Evolutionary conservation across 2,113 vertebrate species (phyloP).

Genomic region (Rhea pennata): DNA sequence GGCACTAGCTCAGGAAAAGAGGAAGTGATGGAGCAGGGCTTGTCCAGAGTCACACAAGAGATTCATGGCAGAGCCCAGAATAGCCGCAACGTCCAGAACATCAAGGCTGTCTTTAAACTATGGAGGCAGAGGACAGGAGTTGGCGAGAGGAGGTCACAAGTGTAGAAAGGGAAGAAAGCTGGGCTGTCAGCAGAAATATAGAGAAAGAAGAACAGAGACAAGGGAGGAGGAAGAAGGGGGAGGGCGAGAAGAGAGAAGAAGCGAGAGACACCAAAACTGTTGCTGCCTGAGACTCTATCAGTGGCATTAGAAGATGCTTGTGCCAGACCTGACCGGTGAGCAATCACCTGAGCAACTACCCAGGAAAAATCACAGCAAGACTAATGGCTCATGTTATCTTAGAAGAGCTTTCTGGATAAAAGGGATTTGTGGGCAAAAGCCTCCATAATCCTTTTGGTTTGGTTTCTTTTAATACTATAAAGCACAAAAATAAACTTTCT

Average conservation of each 20-base stretch:
- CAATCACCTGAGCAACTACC: background rate
- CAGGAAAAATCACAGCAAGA: background rate
- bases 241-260: background rate
- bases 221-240: background rate
- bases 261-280: background rate
- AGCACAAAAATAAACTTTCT: conserved; percentile 67
- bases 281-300: conserved; percentile 1
- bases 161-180: background rate
- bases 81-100: background rate
- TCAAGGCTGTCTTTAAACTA: background rate
- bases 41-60: background rate
- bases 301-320: background rate
- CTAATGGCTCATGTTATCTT: conserved; percentile 22
- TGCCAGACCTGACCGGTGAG: background rate
- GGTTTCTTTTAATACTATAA: conserved; percentile 59
- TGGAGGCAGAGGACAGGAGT: background rate
- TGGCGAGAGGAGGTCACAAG: background rate
- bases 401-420: conserved; percentile 52
- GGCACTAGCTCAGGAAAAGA: background rate
- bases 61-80: background rate
- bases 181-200: conserved; percentile 17
- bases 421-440: conserved; percentile 46
- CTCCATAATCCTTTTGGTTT: conserved; percentile 50
- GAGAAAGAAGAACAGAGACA: background rate
- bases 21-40: background rate